Evolutionary conservation across 2,797 vertebrate genomes (phyloP).

Genomic region (Phataginus tetradactyla): DNA sequence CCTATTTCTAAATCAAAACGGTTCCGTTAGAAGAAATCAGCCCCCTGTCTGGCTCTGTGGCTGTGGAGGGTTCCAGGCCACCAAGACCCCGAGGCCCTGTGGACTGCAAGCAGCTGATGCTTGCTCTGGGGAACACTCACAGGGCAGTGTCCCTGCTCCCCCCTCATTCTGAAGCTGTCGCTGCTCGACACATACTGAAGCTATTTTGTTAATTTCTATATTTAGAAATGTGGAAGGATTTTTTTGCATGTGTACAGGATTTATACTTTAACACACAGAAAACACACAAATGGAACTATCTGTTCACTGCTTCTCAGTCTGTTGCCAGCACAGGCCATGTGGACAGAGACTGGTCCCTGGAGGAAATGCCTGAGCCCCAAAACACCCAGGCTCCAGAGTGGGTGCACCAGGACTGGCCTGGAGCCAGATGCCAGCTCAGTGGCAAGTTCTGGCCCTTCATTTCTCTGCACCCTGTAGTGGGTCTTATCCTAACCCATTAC

Average conservation of each 20-base stretch:
- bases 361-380: not conserved
- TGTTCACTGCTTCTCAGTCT: not conserved
- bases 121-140: fast-evolving
- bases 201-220: not conserved
- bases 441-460: too few relatives aligned
- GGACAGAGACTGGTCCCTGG: not conserved
- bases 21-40: not conserved
- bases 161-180: not conserved
- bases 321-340: not conserved
- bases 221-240: not conserved
- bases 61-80: not conserved
- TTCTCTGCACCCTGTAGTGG: not conserved
- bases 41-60: not conserved
- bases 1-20: conserved; percentile 39
- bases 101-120: fast-evolving
- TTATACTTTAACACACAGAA: not conserved
- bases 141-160: too few relatives aligned
- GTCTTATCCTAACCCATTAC: not conserved
- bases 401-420: not conserved
- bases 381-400: not conserved
- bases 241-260: not conserved
- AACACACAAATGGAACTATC: not conserved
- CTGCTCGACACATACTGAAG: not conserved
- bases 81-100: not conserved
- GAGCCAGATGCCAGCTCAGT: not conserved